Evolutionary conservation across 2,113 vertebrate species (phyloP).

Genomic region (Fulica atra): DNA sequence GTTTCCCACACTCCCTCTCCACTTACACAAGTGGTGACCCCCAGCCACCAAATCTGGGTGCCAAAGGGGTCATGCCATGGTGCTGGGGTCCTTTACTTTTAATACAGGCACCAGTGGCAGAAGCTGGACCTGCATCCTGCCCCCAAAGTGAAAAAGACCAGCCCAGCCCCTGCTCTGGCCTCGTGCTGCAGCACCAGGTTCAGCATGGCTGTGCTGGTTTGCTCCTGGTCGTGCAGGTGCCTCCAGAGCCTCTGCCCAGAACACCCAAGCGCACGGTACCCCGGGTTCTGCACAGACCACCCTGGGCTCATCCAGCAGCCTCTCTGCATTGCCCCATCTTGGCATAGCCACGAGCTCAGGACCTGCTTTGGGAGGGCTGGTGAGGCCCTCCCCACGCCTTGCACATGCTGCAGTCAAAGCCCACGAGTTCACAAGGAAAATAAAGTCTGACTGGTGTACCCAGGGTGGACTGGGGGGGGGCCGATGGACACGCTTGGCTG

Average conservation of each 20-base stretch:
- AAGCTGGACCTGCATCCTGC: background rate
- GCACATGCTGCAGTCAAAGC: background rate
- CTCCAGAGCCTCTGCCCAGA: accelerated
- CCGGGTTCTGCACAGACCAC: background rate
- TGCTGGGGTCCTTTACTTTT: accelerated
- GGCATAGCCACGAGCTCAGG: accelerated
- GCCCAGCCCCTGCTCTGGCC: background rate
- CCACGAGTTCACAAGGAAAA: background rate
- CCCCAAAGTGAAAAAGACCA: too few species aligned
- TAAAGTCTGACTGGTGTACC: background rate
- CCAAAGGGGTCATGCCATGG: accelerated
- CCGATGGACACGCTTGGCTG: accelerated
- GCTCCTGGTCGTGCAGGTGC: background rate
- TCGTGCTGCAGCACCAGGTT: too few species aligned
- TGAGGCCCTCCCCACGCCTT: accelerated
- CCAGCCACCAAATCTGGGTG: accelerated
- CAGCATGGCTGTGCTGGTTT: accelerated
- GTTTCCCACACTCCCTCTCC: background rate
- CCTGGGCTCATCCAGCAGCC: background rate
- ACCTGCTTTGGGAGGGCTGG: accelerated
- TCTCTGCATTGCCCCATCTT: accelerated
- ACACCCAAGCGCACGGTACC: too few species aligned
- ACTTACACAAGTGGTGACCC: background rate
- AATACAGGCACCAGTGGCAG: accelerated
- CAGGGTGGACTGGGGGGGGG: background rate